Percentiles rank a stretch among this genome's conserved stretches.
Evolutionary conservation across 2,888 invertebrate genomes (phyloP).

Genomic region (Troides oblongomaculatus): DNA sequence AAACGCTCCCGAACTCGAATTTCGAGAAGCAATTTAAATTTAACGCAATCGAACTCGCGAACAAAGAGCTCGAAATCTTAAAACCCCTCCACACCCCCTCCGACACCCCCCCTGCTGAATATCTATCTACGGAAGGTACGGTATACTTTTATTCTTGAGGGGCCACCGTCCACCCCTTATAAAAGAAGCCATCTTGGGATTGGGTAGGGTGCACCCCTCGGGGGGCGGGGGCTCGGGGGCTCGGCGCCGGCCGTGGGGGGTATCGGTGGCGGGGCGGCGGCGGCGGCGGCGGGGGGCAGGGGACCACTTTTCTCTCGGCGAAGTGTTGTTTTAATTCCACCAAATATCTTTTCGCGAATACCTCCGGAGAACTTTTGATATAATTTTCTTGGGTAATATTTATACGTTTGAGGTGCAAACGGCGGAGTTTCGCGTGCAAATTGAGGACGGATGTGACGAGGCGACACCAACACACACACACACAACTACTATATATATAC

Average conservation of each 20-base stretch:
- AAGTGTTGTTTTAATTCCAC: conserved; percentile 80
- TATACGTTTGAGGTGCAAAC: conserved; percentile 69
- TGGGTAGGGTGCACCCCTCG: conserved; percentile 45
- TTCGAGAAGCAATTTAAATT: conserved; percentile 67
- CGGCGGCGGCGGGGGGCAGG: conserved; percentile 34
- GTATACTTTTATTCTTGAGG: conserved; percentile 77
- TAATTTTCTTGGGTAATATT: conserved; percentile 74
- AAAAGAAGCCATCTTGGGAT: conserved; percentile 80
- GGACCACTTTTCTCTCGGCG: conserved; percentile 73
- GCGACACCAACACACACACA: too few relatives aligned
- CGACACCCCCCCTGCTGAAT: conserved; percentile 47
- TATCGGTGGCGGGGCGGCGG: too few relatives aligned
- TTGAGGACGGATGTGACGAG: conserved; percentile 19
- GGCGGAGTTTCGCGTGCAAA: conserved; percentile 34
- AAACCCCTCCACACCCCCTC: conserved; percentile 26
- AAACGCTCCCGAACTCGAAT: conserved; percentile 44
- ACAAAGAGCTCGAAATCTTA: conserved; percentile 49
- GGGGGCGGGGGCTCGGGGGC: conserved; percentile 41
- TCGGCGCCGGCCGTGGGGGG: conserved; percentile 26
- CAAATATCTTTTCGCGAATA: conserved; percentile 79
- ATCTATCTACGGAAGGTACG: conserved; percentile 67
- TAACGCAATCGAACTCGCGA: conserved; percentile 65
- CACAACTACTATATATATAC: too few relatives aligned
- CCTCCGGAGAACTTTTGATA: conserved; percentile 74
- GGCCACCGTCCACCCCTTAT: conserved; percentile 76